Conservation (phyloP, 2,797 vertebrate species). For the Fundulus diaphanus region DNA sequence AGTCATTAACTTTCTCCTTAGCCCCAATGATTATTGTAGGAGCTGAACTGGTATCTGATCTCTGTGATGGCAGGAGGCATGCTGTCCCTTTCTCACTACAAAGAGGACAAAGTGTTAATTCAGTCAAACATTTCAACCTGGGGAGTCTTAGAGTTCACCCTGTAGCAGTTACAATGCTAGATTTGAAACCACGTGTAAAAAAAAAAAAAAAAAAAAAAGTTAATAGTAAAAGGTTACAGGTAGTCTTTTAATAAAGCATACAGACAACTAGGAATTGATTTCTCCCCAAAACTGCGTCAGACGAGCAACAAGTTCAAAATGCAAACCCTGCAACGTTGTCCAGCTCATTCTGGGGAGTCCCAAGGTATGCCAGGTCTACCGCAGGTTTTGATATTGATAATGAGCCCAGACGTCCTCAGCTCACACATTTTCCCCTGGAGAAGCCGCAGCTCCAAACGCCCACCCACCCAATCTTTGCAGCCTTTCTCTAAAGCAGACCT, state of each 20-base stretch:
- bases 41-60: constrained; percentile 5
- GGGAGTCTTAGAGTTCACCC: not conserved
- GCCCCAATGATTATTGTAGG: constrained; percentile 14
- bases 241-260: not conserved
- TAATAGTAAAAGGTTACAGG: not conserved
- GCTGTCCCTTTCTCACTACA: not conserved
- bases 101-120: not conserved
- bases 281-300: not conserved
- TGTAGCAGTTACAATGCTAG: not conserved
- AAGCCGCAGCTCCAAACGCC: too few relatives aligned
- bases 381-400: too few relatives aligned
- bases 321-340: not conserved
- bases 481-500: too few relatives aligned
- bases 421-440: too few relatives aligned
- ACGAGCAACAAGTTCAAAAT: not conserved
- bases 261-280: not conserved
- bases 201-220: too few relatives aligned
- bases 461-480: too few relatives aligned
- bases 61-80: not conserved
- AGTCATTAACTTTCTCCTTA: constrained; percentile 39
- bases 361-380: not conserved
- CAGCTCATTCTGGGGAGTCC: not conserved
- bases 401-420: too few relatives aligned
- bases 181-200: not conserved
- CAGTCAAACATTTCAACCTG: not conserved